These are phyloP conservation scores for Stenotaenia linearis DNA, from an alignment of 2,888 invertebrate genomes.

Conservation along the genomic window DNA sequence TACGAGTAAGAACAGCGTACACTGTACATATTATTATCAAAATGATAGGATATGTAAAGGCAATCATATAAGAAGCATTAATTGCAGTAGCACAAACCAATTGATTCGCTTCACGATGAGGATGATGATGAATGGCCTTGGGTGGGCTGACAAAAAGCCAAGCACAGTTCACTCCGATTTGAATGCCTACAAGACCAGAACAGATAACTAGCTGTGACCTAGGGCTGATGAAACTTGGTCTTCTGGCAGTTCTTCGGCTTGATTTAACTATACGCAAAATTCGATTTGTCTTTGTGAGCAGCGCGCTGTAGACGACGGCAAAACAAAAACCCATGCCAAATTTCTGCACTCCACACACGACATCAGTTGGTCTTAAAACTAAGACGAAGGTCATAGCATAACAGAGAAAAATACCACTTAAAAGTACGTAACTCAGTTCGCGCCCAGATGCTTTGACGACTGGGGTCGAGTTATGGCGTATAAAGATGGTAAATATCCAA, in stretches of 20 bases:
- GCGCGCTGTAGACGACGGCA: slow-evolving; percentile 92
- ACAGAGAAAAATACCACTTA: slow-evolving; percentile 78
- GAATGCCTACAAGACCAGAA: slow-evolving; percentile 45
- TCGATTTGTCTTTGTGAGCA: slow-evolving; percentile 94
- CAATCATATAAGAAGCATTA: slow-evolving; percentile 64
- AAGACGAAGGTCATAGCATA: slow-evolving; percentile 88
- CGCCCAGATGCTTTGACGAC: slow-evolving; percentile 91
- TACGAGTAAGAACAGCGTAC: slow-evolving; percentile 90
- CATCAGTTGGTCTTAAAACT: slow-evolving; percentile 67
- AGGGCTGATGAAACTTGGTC: slow-evolving; percentile 51
- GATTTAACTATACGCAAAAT: slow-evolving; percentile 80
- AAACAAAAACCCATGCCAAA: slow-evolving; percentile 56
- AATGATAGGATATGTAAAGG: slow-evolving; percentile 79
- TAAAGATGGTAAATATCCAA: slow-evolving; percentile 73
- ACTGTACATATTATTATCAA: slow-evolving; percentile 87
- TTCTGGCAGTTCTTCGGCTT: slow-evolving; percentile 47
- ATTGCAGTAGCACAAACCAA: slow-evolving; percentile 88
- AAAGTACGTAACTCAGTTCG: slow-evolving; percentile 70
- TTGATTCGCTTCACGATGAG: slow-evolving; percentile 84
- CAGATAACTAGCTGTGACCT: slow-evolving; percentile 50
- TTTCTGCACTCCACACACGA: slow-evolving; percentile 84
- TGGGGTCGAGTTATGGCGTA: slow-evolving; percentile 84
- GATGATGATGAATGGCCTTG: slow-evolving; percentile 81
- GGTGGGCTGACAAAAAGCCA: slow-evolving; percentile 92
- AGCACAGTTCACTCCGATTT: slow-evolving; percentile 69